Percentiles rank a stretch among this genome's conserved stretches.
Conservation (phyloP, 2,888 invertebrate genomes). For the Buathra laborator region DNA sequence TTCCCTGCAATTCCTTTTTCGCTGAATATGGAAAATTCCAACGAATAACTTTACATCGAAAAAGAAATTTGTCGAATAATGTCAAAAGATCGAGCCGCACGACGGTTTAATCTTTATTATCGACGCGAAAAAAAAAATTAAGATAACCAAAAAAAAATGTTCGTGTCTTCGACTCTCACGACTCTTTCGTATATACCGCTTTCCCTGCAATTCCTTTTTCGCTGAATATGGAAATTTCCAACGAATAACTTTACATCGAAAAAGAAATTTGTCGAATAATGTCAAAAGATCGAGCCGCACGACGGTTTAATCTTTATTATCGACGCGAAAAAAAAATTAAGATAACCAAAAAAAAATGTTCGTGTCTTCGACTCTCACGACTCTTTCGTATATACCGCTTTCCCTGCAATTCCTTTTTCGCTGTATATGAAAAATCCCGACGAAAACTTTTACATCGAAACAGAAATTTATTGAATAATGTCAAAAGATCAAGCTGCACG, state of each 20-base stretch:
- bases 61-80: too few species aligned
- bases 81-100: too few species aligned
- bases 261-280: too few species aligned
- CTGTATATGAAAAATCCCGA: background rate
- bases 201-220: background rate
- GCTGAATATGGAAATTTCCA: background rate
- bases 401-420: background rate
- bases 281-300: too few species aligned
- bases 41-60: background rate
- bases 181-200: background rate
- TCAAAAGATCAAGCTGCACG: too few species aligned
- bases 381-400: background rate
- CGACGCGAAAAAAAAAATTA: too few species aligned
- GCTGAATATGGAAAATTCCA: background rate
- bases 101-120: too few species aligned
- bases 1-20: background rate
- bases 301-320: too few species aligned
- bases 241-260: background rate
- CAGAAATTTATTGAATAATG: too few species aligned
- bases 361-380: background rate
- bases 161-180: background rate
- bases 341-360: too few species aligned
- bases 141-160: too few species aligned
- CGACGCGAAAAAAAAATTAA: too few species aligned
- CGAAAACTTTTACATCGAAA: background rate